Evolutionary conservation across 2,113 vertebrate species (phyloP).

Genomic region (Elanoides forficatus): DNA sequence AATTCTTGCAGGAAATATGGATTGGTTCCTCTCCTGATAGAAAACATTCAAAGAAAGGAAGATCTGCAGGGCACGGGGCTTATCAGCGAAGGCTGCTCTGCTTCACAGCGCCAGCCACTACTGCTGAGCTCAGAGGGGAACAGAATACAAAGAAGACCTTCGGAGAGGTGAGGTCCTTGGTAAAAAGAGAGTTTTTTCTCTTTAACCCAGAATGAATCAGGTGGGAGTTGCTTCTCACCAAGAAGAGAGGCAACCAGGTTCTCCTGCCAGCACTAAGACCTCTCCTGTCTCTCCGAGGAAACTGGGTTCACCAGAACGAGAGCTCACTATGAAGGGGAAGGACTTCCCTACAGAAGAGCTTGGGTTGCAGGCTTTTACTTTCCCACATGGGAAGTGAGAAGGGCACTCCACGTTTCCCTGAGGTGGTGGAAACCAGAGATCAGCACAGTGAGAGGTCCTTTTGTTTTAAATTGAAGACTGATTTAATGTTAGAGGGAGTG

Average conservation of each 20-base stretch:
- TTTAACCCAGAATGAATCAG: background rate
- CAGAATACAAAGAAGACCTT: background rate
- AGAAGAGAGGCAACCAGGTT: background rate
- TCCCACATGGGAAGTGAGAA: background rate
- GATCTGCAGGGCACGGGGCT: background rate
- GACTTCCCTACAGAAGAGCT: background rate
- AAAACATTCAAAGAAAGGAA: background rate
- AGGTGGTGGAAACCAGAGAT: background rate
- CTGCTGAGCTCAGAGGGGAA: background rate
- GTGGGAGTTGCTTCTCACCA: background rate
- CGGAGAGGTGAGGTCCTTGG: background rate
- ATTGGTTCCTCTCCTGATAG: background rate
- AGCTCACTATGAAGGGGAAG: background rate
- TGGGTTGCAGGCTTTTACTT: background rate
- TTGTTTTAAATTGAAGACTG: background rate
- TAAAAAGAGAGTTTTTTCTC: background rate
- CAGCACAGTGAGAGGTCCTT: background rate
- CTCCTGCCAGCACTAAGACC: background rate
- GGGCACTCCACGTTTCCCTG: background rate
- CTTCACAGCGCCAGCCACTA: background rate
- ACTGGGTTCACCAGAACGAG: fast-evolving
- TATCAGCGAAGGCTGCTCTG: background rate
- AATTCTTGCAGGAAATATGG: background rate
- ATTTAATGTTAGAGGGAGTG: background rate
- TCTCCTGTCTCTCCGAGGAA: background rate